phyloP scores from a whole-genome alignment of 2,797 vertebrate species.

The Sphenopsis melanotis region DNA sequence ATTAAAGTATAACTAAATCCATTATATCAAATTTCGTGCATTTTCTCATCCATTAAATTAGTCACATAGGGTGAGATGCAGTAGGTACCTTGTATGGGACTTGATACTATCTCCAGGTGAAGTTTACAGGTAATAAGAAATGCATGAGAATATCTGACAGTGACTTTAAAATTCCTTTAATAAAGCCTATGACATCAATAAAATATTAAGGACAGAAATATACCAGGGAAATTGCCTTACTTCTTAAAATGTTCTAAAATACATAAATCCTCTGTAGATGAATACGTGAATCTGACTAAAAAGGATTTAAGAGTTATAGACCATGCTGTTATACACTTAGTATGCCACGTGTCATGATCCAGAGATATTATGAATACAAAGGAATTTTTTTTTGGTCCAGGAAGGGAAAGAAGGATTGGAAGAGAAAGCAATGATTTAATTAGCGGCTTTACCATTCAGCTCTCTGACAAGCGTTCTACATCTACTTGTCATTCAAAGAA shows the following conservation, averaged over 20 bases:
- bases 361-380: not conserved
- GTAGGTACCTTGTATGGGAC: not conserved
- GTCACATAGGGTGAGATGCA: not conserved
- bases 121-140: not conserved
- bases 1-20: not conserved
- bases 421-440: not conserved
- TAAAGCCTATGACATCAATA: not conserved
- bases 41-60: not conserved
- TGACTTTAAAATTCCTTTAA: not conserved
- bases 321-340: not conserved
- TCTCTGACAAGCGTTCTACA: not conserved
- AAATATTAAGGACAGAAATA: not conserved
- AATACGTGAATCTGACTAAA: not conserved
- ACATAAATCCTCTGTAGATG: not conserved
- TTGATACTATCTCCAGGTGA: not conserved
- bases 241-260: not conserved
- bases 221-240: not conserved
- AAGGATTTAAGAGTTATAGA: not conserved
- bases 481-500: not conserved
- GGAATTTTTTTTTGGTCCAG: not conserved
- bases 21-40: not conserved
- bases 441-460: not conserved
- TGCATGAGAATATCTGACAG: not conserved
- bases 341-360: not conserved
- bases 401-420: not conserved